These are phyloP conservation scores for Choloepus hoffmanni DNA, from an alignment of 2,113 vertebrate species.

Conservation along the genomic window DNA sequence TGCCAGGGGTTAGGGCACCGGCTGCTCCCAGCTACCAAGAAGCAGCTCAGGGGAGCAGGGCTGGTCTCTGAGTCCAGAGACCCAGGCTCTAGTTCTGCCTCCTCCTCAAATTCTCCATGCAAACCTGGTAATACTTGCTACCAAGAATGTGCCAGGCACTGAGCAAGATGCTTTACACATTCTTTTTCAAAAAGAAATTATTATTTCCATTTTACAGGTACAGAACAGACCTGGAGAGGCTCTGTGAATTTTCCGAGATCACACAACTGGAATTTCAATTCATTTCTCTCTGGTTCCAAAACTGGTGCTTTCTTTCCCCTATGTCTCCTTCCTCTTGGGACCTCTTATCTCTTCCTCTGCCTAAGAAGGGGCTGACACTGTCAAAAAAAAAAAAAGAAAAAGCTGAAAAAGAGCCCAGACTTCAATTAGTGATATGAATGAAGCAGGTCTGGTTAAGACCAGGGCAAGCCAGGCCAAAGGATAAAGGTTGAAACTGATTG, in stretches of 20 bases:
- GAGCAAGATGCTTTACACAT: not conserved
- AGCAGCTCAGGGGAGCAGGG: not conserved
- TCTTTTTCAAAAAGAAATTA: not conserved
- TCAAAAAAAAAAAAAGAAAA: no score
- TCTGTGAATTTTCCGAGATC: not conserved
- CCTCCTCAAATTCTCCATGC: not conserved
- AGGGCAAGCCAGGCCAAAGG: no score
- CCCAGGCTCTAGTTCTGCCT: not conserved
- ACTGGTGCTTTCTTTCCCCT: not conserved
- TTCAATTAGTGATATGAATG: no score
- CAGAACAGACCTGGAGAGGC: not conserved
- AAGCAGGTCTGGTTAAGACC: no score
- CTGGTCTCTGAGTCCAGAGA: not conserved
- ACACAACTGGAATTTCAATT: not conserved
- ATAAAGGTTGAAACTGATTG: no score
- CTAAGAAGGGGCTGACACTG: not conserved
- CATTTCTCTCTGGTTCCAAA: not conserved
- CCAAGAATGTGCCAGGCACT: not conserved
- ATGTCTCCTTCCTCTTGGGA: not conserved
- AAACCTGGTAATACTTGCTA: not conserved
- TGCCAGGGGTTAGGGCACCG: not conserved
- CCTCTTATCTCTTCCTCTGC: not conserved
- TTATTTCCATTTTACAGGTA: constrained; percentile 19
- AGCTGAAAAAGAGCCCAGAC: no score
- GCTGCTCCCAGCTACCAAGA: not conserved